Percentiles rank a stretch among this genome's conserved stretches.
These are phyloP conservation scores for Mantis religiosa DNA, from an alignment of 2,888 invertebrate species.

Conservation along the genomic window DNA sequence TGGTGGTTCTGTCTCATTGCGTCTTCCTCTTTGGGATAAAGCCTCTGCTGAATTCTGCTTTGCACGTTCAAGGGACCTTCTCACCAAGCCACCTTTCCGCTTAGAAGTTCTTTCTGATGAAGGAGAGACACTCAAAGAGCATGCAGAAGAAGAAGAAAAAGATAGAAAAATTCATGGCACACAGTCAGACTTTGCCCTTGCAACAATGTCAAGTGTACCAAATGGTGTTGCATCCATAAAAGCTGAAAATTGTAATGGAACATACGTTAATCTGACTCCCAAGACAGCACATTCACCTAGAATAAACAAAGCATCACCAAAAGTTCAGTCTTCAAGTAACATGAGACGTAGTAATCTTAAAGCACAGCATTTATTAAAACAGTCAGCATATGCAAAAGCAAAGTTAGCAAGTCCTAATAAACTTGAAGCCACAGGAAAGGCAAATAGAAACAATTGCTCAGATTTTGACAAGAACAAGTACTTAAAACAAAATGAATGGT, in stretches of 20 bases:
- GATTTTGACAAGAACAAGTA: neutral
- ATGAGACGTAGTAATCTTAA: neutral
- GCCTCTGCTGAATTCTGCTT: constrained; percentile 71
- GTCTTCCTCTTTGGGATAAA: constrained; percentile 66
- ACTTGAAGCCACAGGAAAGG: neutral
- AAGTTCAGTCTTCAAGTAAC: neutral
- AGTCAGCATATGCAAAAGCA: neutral
- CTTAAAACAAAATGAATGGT: neutral
- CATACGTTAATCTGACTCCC: neutral
- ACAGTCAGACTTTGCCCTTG: neutral
- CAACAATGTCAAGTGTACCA: neutral
- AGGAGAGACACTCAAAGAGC: neutral
- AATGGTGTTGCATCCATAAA: neutral
- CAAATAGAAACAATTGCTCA: neutral
- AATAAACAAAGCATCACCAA: neutral
- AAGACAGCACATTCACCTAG: neutral
- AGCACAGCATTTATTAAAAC: neutral
- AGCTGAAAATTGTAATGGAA: neutral
- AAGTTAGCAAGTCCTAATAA: neutral
- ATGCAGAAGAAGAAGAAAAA: neutral
- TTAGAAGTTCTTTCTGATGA: neutral
- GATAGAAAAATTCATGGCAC: neutral
- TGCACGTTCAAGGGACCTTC: constrained; percentile 64
- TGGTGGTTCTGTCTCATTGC: constrained; percentile 44
- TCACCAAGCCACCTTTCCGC: constrained; percentile 43